A percentile compares a stretch with the other conserved stretches of the same genome.
Evolutionary conservation across 1,140 invertebrate species (phyloP).

Genomic region (Proctacanthus coquilletti): DNA sequence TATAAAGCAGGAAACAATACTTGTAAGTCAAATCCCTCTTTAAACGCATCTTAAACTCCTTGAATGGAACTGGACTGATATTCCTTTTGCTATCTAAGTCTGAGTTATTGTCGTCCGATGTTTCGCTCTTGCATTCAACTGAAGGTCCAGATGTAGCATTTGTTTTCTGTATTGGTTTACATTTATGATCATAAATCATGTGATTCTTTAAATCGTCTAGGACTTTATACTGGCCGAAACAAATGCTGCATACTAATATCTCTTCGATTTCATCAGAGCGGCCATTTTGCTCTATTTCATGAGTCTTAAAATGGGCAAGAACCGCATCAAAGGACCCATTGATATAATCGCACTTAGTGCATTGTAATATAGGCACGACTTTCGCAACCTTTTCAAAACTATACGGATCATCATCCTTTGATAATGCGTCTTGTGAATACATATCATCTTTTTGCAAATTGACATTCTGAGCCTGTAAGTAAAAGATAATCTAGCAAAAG

Average conservation of each 20-base stretch:
- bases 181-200: conserved; percentile 32
- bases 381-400: not conserved
- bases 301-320: not conserved
- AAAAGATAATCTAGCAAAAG: too few species aligned
- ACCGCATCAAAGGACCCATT: not conserved
- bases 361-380: not conserved
- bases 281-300: too few species aligned
- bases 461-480: too few species aligned
- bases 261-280: too few species aligned
- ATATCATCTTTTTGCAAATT: too few species aligned
- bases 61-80: conserved; percentile 21
- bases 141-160: not conserved
- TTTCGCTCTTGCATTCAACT: too few species aligned
- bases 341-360: not conserved
- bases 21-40: not conserved
- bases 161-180: conserved; percentile 8
- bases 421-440: too few species aligned
- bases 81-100: not conserved
- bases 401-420: too few species aligned
- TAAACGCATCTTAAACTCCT: conserved; percentile 15
- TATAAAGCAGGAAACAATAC: conserved; percentile 2
- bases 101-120: conserved; percentile 1
- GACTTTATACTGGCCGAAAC: conserved; percentile 32
- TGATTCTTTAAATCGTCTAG: conserved; percentile 34
- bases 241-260: conserved; percentile 32